These are phyloP conservation scores for Drosophila pachea DNA, from an alignment of 1,140 invertebrate genomes.

Conservation along the genomic window DNA sequence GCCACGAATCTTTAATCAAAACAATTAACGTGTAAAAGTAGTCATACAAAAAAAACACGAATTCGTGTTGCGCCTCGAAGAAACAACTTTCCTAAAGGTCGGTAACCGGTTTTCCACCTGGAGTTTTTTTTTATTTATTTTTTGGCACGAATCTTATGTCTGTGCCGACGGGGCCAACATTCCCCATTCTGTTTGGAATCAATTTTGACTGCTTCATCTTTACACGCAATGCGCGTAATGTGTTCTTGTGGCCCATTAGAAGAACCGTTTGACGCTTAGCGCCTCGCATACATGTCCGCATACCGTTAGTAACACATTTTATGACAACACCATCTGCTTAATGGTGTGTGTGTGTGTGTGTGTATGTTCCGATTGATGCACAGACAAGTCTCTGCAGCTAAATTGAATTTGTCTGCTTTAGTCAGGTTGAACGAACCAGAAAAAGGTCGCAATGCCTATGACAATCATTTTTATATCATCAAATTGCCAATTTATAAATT, in stretches of 20 bases:
- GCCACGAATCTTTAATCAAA: constrained; percentile 49
- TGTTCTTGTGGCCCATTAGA: constrained; percentile 46
- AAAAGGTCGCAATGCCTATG: constrained; percentile 59
- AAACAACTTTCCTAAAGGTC: constrained; percentile 73
- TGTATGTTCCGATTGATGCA: constrained; percentile 44
- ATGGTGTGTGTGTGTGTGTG: constrained; percentile 17
- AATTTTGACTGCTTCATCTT: constrained; percentile 40
- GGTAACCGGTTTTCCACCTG: constrained; percentile 61
- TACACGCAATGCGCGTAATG: constrained; percentile 44
- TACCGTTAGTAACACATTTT: constrained; percentile 54
- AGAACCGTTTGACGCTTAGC: constrained; percentile 61
- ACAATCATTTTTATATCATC: constrained; percentile 28
- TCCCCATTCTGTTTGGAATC: constrained; percentile 34
- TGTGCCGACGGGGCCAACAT: constrained; percentile 25
- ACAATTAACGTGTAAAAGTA: constrained; percentile 66
- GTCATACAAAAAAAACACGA: constrained; percentile 13
- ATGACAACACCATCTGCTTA: constrained; percentile 30
- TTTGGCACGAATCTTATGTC: constrained; percentile 36
- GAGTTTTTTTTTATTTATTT: constrained; percentile 16
- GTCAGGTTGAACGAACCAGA: constrained; percentile 62
- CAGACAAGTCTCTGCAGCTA: constrained; percentile 21
- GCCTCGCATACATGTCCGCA: constrained; percentile 53
- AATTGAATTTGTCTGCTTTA: constrained; percentile 55
- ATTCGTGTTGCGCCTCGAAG: constrained; percentile 14
- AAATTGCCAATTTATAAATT: constrained; percentile 15